These are phyloP conservation scores for Chesias legatella DNA, from an alignment of 2,888 invertebrate genomes.

Conservation along the genomic window DNA sequence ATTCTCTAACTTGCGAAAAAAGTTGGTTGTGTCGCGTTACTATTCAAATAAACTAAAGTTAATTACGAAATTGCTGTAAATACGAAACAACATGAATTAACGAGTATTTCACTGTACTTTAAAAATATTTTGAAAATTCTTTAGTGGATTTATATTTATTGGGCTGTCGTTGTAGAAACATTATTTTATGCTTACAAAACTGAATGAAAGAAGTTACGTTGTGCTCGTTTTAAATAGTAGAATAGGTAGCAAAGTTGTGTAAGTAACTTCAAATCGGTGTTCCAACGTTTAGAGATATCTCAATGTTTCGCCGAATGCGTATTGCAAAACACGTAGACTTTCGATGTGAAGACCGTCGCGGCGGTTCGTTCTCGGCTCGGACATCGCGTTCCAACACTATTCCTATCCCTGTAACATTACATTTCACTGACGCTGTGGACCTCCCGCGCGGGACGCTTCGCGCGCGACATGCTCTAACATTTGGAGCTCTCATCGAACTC, in stretches of 20 bases:
- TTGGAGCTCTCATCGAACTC: conserved; percentile 33
- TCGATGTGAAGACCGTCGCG: conserved; percentile 1
- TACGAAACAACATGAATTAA: conserved; percentile 38
- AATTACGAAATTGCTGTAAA: conserved; percentile 29
- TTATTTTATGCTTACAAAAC: too few relatives aligned
- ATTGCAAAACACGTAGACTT: conserved; percentile 6
- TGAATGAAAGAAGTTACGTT: too few relatives aligned
- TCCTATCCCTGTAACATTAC: conserved; percentile 51
- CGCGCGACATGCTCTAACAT: conserved; percentile 46
- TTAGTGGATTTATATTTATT: too few relatives aligned
- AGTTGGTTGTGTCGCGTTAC: conserved; percentile 33
- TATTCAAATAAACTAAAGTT: conserved; percentile 22
- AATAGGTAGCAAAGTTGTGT: too few relatives aligned
- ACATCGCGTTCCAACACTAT: conserved; percentile 34
- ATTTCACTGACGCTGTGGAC: conserved; percentile 36
- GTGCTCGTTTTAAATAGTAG: too few relatives aligned
- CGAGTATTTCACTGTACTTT: conserved; percentile 5
- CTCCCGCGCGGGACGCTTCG: conserved; percentile 43
- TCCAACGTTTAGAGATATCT: too few relatives aligned
- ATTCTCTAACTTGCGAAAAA: conserved; percentile 34
- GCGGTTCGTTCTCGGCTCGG: conserved; percentile 3
- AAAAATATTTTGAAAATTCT: too few relatives aligned
- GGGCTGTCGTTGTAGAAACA: too few relatives aligned
- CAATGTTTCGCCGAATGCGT: not conserved
- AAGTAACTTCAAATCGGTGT: too few relatives aligned